These are phyloP conservation scores for Antechinus stuartii DNA, from an alignment of 2,113 vertebrate genomes.

Conservation along the genomic window DNA sequence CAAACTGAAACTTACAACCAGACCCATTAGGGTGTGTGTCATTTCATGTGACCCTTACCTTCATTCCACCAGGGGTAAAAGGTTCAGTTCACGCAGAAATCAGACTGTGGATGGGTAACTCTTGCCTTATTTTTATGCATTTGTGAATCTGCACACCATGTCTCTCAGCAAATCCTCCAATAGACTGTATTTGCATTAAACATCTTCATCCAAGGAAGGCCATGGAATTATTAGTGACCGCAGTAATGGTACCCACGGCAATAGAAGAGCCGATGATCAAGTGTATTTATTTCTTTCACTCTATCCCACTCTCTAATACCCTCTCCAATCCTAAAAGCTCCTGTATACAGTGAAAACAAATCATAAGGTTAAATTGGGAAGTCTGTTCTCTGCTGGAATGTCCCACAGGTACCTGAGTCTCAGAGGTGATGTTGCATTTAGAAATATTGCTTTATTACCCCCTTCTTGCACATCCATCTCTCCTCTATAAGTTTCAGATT, in stretches of 20 bases:
- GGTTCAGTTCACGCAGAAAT: slow-evolving; percentile 70
- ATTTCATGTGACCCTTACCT: slow-evolving; percentile 82
- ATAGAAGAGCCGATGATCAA: neutral
- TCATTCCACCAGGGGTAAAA: slow-evolving; percentile 78
- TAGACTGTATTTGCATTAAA: slow-evolving; percentile 34
- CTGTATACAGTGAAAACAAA: neutral
- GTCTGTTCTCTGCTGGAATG: neutral
- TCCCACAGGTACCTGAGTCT: neutral
- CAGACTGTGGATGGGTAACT: slow-evolving; percentile 63
- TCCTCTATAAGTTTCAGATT: neutral
- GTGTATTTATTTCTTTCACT: neutral
- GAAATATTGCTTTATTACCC: neutral
- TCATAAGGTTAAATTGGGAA: neutral
- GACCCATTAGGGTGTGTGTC: slow-evolving; percentile 79
- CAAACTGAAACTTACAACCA: slow-evolving; percentile 82
- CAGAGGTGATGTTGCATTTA: neutral
- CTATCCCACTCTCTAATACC: neutral
- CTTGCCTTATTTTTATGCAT: slow-evolving; percentile 46
- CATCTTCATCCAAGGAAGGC: neutral
- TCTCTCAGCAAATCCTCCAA: slow-evolving; percentile 59
- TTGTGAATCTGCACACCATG: neutral
- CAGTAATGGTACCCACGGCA: neutral
- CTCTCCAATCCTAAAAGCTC: neutral
- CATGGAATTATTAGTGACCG: neutral
- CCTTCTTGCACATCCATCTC: neutral